These are phyloP conservation scores for Stichodactyla helianthus DNA, from an alignment of 64 coral and sea anemone species.

Conservation along the genomic window DNA sequence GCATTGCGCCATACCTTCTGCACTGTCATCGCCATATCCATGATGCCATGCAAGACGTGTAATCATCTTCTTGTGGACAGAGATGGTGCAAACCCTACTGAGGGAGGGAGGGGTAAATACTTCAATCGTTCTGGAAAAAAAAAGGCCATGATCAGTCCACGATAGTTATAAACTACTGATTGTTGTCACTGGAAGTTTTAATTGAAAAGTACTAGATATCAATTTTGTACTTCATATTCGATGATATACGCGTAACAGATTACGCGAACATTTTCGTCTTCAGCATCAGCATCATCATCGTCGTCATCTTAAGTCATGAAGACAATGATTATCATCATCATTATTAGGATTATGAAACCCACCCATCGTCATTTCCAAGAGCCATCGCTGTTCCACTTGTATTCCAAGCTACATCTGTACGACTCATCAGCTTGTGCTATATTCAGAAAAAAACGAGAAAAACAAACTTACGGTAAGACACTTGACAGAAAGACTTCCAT, in stretches of 20 bases:
- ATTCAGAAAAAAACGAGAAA: not conserved
- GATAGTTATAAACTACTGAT: no score
- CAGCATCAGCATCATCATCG: no score
- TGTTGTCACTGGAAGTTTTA: no score
- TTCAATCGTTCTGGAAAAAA: slow-evolving; percentile 58
- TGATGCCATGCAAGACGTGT: slow-evolving; percentile 79
- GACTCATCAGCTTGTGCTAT: slow-evolving; percentile 66
- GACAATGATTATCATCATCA: no score
- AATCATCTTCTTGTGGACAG: slow-evolving; percentile 78
- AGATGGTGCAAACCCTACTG: slow-evolving; percentile 48
- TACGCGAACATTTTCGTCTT: no score
- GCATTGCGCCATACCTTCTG: not conserved
- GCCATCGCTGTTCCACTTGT: slow-evolving; percentile 60
- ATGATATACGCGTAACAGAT: no score
- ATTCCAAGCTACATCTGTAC: slow-evolving; percentile 79
- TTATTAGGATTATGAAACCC: slow-evolving; percentile 3
- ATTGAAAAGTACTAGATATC: no score
- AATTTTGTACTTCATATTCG: no score
- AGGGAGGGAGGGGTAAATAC: slow-evolving; percentile 66
- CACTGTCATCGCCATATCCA: slow-evolving; percentile 51
- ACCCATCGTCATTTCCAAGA: slow-evolving; percentile 87
- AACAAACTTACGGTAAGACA: not conserved
- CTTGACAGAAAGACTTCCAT: no score
- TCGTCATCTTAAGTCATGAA: no score
- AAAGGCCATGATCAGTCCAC: not conserved